Evolutionary conservation across 2,113 vertebrate species (phyloP).

Genomic region (Ibidorhyncha struthersii): DNA sequence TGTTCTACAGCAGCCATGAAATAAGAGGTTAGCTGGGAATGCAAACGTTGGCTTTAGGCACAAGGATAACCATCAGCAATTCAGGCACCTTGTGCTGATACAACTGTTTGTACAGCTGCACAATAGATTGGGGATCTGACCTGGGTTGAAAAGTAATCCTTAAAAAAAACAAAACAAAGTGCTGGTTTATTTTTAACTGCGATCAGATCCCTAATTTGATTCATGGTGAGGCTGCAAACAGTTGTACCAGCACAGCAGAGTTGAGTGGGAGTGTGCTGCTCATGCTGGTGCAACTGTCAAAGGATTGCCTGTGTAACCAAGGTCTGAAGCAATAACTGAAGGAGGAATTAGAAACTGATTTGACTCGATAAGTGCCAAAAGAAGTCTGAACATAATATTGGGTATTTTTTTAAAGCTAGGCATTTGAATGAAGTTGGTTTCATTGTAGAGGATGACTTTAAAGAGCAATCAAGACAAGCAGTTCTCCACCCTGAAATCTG

Average conservation of each 20-base stretch:
- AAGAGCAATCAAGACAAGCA: not conserved
- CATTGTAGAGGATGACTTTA: not conserved
- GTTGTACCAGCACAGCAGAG: not conserved
- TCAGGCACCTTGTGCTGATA: constrained; percentile 37
- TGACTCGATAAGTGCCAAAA: not conserved
- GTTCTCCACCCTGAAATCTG: not conserved
- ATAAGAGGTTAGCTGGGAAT: not conserved
- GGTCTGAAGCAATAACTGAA: constrained; percentile 11
- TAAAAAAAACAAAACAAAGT: constrained; percentile 26
- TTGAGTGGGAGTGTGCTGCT: not conserved
- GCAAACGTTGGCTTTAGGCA: not conserved
- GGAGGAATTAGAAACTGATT: not conserved
- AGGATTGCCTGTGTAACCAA: not conserved
- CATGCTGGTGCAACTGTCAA: not conserved
- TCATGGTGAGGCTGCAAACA: not conserved
- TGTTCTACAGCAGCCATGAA: not conserved
- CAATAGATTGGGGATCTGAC: constrained; percentile 29
- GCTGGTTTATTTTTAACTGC: constrained; percentile 47
- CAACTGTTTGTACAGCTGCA: constrained; percentile 64
- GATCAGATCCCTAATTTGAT: not conserved
- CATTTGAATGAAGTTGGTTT: not conserved
- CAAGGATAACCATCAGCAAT: constrained; percentile 46
- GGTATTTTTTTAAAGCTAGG: not conserved
- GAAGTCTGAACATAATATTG: not conserved
- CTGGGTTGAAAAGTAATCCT: constrained; percentile 43